phyloP scores from a whole-genome alignment of 2,888 invertebrate species.

The Noctua janthe region DNA sequence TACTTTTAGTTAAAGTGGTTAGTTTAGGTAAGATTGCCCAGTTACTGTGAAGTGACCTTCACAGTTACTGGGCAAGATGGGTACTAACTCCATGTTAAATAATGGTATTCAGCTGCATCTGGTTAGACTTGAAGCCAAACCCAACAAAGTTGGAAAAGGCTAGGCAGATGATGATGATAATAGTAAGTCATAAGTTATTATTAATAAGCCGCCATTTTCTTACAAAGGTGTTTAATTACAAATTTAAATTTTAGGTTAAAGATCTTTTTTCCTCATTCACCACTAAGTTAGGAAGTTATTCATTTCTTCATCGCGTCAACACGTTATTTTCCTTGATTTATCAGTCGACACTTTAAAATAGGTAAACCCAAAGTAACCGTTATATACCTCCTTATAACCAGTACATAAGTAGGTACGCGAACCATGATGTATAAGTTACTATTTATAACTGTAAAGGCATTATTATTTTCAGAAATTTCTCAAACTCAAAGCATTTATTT shows the following conservation, averaged over 20 bases:
- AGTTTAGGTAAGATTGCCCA: neutral
- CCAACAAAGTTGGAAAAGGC: neutral
- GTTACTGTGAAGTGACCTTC: too few species aligned
- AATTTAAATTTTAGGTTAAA: constrained; percentile 1
- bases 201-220: neutral
- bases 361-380: constrained; percentile 23
- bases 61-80: too few species aligned
- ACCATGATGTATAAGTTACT: neutral
- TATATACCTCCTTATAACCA: neutral
- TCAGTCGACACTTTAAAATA: neutral
- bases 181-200: neutral
- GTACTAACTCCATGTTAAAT: neutral
- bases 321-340: constrained; percentile 36
- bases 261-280: neutral
- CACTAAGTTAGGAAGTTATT: constrained; percentile 17
- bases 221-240: neutral
- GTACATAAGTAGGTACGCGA: neutral
- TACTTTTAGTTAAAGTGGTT: neutral
- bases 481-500: neutral
- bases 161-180: neutral
- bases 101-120: neutral
- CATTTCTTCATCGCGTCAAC: constrained; percentile 8
- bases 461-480: constrained; percentile 19
- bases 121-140: neutral
- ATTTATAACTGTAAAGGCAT: neutral